phyloP scores from a whole-genome alignment of 2,797 vertebrate genomes.

The Pachyuromys duprasi region DNA sequence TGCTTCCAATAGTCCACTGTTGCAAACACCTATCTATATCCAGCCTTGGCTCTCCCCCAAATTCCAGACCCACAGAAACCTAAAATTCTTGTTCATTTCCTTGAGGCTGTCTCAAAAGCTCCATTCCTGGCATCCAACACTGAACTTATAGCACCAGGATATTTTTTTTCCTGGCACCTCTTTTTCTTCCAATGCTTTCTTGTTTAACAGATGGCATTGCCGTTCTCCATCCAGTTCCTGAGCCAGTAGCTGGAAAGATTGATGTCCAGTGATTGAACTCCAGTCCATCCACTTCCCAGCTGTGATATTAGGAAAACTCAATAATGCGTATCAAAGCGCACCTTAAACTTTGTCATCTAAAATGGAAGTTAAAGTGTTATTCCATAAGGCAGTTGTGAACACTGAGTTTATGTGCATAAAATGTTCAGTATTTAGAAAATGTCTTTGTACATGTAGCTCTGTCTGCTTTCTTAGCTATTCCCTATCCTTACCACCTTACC shows the following conservation, averaged over 20 bases:
- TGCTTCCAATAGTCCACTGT: neutral
- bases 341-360: slow-evolving; percentile 47
- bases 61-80: slow-evolving; percentile 8
- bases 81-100: slow-evolving; percentile 19
- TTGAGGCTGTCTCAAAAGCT: slow-evolving; percentile 20
- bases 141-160: slow-evolving; percentile 13
- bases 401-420: slow-evolving; percentile 28
- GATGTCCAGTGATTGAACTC: slow-evolving; percentile 22
- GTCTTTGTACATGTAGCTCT: neutral
- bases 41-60: neutral
- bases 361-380: slow-evolving; percentile 7
- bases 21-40: slow-evolving; percentile 38
- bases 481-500: neutral
- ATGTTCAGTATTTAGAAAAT: slow-evolving; percentile 10
- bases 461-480: neutral
- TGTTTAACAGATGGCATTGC: neutral
- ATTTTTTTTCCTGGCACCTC: neutral
- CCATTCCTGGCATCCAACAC: slow-evolving; percentile 13
- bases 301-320: slow-evolving; percentile 43
- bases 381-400: neutral
- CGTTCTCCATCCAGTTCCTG: neutral
- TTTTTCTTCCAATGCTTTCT: slow-evolving; percentile 50
- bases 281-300: neutral
- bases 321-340: slow-evolving; percentile 6
- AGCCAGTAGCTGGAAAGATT: neutral